These are phyloP conservation scores for Drosophila lowei DNA, from an alignment of 1,140 invertebrate species.

Conservation along the genomic window DNA sequence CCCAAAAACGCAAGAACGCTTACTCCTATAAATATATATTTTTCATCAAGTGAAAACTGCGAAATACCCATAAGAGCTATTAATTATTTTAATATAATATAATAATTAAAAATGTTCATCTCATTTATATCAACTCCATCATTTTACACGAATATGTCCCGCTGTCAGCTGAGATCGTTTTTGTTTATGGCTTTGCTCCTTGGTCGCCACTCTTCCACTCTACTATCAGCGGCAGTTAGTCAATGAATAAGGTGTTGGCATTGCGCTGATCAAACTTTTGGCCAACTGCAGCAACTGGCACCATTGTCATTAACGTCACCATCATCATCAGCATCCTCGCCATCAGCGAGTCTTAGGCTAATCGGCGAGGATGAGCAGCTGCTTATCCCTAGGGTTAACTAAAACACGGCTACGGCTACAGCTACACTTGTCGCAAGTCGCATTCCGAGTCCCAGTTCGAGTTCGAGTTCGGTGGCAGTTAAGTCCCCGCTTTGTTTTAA, in stretches of 20 bases:
- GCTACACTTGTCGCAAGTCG: slow-evolving; percentile 32
- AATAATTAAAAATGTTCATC: too few species aligned
- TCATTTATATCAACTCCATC: too few species aligned
- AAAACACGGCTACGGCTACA: slow-evolving; percentile 39
- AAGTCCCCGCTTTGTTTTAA: slow-evolving; percentile 48
- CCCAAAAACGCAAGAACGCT: too few species aligned
- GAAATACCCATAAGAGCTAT: too few species aligned
- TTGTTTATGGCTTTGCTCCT: slow-evolving; percentile 7
- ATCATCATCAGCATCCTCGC: slow-evolving; percentile 10
- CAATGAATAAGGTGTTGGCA: slow-evolving; percentile 21
- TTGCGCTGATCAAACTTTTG: slow-evolving; percentile 29
- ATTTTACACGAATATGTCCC: too few species aligned
- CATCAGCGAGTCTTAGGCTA: slow-evolving; percentile 1
- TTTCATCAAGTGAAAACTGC: too few species aligned
- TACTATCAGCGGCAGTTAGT: too few species aligned
- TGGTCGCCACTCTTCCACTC: slow-evolving; percentile 1
- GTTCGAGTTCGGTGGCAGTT: neutral
- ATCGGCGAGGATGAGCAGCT: slow-evolving; percentile 19
- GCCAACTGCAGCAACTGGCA: slow-evolving; percentile 2
- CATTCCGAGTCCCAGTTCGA: neutral
- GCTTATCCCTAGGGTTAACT: slow-evolving; percentile 41
- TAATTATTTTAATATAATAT: too few species aligned
- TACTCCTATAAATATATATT: too few species aligned
- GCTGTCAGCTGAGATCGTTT: too few species aligned
- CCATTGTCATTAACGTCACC: neutral